phyloP scores from a whole-genome alignment of 2,113 vertebrate species.

The Rhinopomastus cyanomelas region DNA sequence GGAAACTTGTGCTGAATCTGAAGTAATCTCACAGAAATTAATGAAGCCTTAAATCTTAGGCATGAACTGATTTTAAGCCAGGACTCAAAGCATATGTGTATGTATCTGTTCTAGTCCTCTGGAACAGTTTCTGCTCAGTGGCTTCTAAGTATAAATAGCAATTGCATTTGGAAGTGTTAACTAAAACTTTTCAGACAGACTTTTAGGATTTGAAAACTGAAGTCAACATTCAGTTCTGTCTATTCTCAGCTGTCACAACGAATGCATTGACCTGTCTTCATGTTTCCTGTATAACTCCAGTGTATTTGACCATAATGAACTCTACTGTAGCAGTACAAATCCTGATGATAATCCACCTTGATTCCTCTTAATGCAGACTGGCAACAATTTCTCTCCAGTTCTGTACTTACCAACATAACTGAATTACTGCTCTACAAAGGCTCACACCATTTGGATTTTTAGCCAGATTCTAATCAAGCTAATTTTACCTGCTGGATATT shows the following conservation, averaged over 20 bases:
- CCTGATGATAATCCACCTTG: background rate
- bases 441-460: background rate
- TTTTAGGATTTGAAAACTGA: background rate
- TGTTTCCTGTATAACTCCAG: background rate
- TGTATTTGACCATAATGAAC: background rate
- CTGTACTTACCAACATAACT: background rate
- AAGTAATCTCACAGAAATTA: background rate
- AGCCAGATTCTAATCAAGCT: background rate
- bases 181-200: background rate
- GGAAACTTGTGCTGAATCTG: background rate
- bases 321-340: background rate
- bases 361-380: background rate
- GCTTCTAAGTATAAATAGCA: background rate
- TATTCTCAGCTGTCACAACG: background rate
- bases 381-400: background rate
- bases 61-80: background rate
- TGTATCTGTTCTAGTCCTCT: background rate
- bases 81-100: fast-evolving
- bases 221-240: background rate
- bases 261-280: background rate
- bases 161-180: background rate
- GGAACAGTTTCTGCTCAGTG: background rate
- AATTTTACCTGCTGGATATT: background rate
- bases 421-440: background rate
- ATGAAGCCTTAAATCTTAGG: background rate